Evolutionary conservation across 2,797 vertebrate genomes (phyloP).

Genomic region (Siniperca obscura): DNA sequence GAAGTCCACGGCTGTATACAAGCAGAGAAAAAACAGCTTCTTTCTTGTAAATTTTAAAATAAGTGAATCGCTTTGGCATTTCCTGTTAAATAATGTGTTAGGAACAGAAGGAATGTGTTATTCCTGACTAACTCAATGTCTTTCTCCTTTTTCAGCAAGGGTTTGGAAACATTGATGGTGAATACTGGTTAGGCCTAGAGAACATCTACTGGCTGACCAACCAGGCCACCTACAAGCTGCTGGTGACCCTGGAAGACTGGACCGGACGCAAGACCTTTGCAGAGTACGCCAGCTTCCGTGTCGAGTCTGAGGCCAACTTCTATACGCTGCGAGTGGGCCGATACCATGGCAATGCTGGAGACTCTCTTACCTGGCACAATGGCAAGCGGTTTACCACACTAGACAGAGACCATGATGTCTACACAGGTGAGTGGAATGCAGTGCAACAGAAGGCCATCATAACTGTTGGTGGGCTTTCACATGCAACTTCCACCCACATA

Average conservation of each 20-base stretch:
- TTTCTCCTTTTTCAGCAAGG: slow-evolving; percentile 88
- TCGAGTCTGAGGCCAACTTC: slow-evolving; percentile 89
- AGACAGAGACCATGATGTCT: slow-evolving; percentile 92
- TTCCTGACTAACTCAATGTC: slow-evolving; percentile 9
- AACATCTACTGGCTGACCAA: slow-evolving; percentile 95
- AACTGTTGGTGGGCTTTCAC: not conserved
- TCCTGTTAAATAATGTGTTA: slow-evolving; percentile 17
- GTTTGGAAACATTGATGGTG: slow-evolving; percentile 96
- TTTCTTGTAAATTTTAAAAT: slow-evolving; percentile 4
- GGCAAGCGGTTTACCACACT: slow-evolving; percentile 93
- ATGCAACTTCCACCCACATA: not conserved
- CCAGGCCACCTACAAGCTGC: slow-evolving; percentile 91
- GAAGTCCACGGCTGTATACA: not conserved
- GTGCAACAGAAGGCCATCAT: not conserved
- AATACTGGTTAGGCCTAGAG: slow-evolving; percentile 95
- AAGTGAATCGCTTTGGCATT: not conserved
- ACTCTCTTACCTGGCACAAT: slow-evolving; percentile 93
- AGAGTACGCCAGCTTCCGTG: slow-evolving; percentile 91
- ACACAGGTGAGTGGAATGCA: slow-evolving; percentile 84
- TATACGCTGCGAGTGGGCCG: slow-evolving; percentile 89
- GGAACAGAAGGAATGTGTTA: not conserved
- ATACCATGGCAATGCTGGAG: slow-evolving; percentile 90
- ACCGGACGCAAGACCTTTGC: slow-evolving; percentile 91
- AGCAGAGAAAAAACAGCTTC: not conserved
- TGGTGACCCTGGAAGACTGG: slow-evolving; percentile 94